phyloP scores from a whole-genome alignment of 2,888 invertebrate genomes.

The Orchesella flavescens region DNA sequence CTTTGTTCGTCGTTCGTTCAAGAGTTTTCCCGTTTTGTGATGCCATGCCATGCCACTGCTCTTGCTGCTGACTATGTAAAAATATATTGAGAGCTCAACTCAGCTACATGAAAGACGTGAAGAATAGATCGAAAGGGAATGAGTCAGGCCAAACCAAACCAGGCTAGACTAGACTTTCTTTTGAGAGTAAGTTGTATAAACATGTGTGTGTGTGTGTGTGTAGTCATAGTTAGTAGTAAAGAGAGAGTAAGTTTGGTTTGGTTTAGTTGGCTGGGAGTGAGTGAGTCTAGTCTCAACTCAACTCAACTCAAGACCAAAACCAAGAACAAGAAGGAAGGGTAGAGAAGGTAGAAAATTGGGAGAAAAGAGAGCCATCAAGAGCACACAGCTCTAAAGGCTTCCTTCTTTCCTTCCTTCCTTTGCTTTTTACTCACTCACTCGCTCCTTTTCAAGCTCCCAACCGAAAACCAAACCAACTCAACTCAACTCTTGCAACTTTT shows the following conservation, averaged over 20 bases:
- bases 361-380: slow-evolving; percentile 39
- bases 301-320: not conserved
- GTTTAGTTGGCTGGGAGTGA: no score
- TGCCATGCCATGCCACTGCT: not conserved
- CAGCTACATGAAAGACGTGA: slow-evolving; percentile 11
- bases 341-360: slow-evolving; percentile 1
- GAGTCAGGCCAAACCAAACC: slow-evolving; percentile 13
- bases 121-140: slow-evolving; percentile 26
- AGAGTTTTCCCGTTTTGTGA: no score
- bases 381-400: slow-evolving; percentile 53
- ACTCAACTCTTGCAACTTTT: no score
- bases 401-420: slow-evolving; percentile 55
- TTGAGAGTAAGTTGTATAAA: slow-evolving; percentile 11
- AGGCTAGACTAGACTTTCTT: slow-evolving; percentile 19
- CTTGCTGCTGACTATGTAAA: slow-evolving; percentile 32
- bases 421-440: slow-evolving; percentile 45
- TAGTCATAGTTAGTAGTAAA: not conserved
- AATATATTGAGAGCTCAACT: slow-evolving; percentile 13
- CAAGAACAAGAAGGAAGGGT: not conserved
- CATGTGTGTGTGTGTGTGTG: not conserved
- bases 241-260: not conserved
- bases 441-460: slow-evolving; percentile 16
- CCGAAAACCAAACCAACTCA: no score
- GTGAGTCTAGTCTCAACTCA: no score
- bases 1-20: not conserved